Evolutionary conservation across 23 tunicate species (phyloP), one percentile per base, ranked within the genome.

Genomic region (Pegea sp.): DNA sequence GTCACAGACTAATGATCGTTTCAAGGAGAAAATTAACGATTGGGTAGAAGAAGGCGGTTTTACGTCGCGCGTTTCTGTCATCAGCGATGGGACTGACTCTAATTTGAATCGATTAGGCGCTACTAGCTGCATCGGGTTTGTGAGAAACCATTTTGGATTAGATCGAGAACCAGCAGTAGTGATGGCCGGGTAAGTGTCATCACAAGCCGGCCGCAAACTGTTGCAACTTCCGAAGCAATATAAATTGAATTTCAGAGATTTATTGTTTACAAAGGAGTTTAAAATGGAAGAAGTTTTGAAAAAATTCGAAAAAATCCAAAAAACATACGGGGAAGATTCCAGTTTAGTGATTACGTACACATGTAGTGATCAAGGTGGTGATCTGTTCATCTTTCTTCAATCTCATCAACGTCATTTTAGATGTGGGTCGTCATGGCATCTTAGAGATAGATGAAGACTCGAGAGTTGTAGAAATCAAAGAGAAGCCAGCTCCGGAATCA

Each of bases 71-170:
- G 49, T 79, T 3, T 71, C 79, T 7, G 61, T 81, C 20, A 54
- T 73, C 5, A 72, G 57, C 49, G 94, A 81, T 48, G 49, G 56
- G 23, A 56, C 81, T 2, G 62, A 5, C 23, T 31, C 56, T 6
- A 81, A 81, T 53, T 70, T 67, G n/a, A 30, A 51, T 22, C 34
- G 81, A 28, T 53, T 73, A n/a, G 94, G 94, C 28, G 94, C 94
- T 26, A 70, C 73, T 33, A 76, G 66, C 7, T 65, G 74, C 42
- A 62, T 81, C 5, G 34, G 57, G 19, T 73, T 61, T 49, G 84
- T 67, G 0, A 26, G 54, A 3, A 29, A 61, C 4, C 43, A 56
- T 26, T 65, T 54, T 54, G 22, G 57, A 4, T 22, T 67, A 28
- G 56, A 49, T 11, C 57, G 65, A 44, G 60, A 56, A 25, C 66